A percentile compares a stretch with the other conserved stretches of the same genome.
These are phyloP conservation scores for Lynx canadensis DNA, from an alignment of 2,113 vertebrate species.

Conservation along the genomic window DNA sequence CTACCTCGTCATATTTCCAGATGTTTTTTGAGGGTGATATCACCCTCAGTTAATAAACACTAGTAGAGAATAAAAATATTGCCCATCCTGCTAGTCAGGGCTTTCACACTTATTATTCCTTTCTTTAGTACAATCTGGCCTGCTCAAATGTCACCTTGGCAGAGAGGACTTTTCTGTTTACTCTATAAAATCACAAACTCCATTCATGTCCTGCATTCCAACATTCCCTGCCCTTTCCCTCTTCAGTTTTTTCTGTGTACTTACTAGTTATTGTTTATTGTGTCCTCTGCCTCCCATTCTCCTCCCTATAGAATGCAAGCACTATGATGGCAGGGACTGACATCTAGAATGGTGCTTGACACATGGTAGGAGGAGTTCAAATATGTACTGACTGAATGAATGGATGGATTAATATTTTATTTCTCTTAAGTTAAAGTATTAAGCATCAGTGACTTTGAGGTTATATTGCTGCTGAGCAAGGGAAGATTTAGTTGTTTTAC, in stretches of 20 bases:
- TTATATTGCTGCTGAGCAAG: neutral
- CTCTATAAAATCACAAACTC: neutral
- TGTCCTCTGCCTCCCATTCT: neutral
- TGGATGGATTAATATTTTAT: neutral
- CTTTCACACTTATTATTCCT: neutral
- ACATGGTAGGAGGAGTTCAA: neutral
- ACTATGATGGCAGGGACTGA: neutral
- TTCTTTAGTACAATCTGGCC: neutral
- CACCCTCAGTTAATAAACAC: neutral
- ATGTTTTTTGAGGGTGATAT: neutral
- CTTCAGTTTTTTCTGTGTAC: neutral
- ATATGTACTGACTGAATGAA: neutral
- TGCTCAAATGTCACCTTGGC: neutral
- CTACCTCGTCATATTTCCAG: neutral
- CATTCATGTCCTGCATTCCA: neutral
- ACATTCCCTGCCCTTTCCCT: neutral
- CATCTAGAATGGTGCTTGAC: neutral
- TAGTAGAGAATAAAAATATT: neutral
- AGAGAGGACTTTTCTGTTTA: neutral
- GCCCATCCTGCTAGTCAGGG: neutral
- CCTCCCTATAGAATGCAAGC: neutral
- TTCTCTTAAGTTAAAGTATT: slow-evolving; percentile 33
- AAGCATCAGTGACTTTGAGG: neutral
- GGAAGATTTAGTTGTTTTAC: neutral
- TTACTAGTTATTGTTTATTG: neutral